phyloP scores from a whole-genome alignment of 2,797 vertebrate genomes.

The Mareca penelope region DNA sequence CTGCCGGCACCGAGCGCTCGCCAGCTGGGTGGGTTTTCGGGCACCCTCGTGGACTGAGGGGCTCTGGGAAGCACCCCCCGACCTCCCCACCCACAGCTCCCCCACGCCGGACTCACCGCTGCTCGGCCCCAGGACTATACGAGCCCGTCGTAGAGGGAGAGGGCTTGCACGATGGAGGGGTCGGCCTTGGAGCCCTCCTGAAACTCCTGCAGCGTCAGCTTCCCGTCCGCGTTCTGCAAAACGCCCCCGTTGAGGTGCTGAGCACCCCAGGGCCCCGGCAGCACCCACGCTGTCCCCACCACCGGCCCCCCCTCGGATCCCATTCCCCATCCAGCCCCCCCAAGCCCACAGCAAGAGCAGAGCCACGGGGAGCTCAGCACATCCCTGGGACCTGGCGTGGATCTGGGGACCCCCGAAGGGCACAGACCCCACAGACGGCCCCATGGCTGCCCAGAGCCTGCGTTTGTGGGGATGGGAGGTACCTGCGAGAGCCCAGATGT shows the following conservation, averaged over 20 bases:
- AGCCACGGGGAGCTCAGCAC: background rate
- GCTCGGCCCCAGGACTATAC: conserved; percentile 81
- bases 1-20: background rate
- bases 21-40: background rate
- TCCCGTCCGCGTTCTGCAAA: conserved; percentile 93
- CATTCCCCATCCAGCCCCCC: background rate
- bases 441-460: background rate
- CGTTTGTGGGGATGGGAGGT: background rate
- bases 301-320: fast-evolving
- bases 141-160: conserved; percentile 93
- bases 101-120: conserved; percentile 58
- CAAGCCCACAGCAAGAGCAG: fast-evolving
- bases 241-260: background rate
- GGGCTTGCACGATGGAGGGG: conserved; percentile 96
- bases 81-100: fast-evolving
- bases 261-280: fast-evolving
- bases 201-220: conserved; percentile 97
- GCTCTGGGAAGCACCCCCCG: fast-evolving
- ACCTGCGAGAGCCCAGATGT: background rate
- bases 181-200: conserved; percentile 98
- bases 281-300: fast-evolving
- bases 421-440: fast-evolving
- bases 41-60: fast-evolving
- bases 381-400: background rate
- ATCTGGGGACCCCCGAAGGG: fast-evolving